These are phyloP conservation scores for Rhinatrema bivittatum DNA, from an alignment of 2,797 vertebrate genomes.

Conservation along the genomic window DNA sequence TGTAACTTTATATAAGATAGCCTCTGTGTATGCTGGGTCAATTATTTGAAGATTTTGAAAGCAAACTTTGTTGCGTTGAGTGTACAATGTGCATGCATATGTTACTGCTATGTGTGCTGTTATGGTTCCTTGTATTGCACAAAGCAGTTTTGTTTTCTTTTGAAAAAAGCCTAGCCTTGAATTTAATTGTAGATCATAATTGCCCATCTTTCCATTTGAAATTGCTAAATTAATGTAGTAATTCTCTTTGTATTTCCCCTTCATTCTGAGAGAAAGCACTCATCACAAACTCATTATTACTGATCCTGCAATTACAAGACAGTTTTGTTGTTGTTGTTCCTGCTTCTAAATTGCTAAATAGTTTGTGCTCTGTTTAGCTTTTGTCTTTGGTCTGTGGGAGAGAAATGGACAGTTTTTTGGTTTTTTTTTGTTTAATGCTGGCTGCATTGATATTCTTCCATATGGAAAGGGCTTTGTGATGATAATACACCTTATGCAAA, in stretches of 20 bases:
- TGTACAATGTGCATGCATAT: too few relatives aligned
- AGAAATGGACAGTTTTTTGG: conserved; percentile 3
- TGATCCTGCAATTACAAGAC: conserved; percentile 15
- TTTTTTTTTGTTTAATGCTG: too few relatives aligned
- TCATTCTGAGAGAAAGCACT: conserved; percentile 11
- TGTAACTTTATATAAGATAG: too few relatives aligned
- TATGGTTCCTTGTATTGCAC: conserved; percentile 5
- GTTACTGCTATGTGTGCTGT: too few relatives aligned
- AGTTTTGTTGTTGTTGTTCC: conserved; percentile 4
- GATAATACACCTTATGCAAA: conserved; percentile 24
- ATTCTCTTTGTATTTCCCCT: conserved; percentile 22
- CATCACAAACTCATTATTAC: conserved; percentile 21
- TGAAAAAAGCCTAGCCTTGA: conserved; percentile 23
- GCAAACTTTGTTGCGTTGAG: too few relatives aligned
- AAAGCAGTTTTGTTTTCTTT: conserved; percentile 11
- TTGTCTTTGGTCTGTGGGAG: background rate
- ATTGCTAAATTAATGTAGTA: conserved; percentile 24
- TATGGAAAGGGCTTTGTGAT: conserved; percentile 4
- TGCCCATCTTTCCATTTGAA: conserved; percentile 19
- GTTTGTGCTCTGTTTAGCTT: background rate
- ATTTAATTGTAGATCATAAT: conserved; percentile 26
- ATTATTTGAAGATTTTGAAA: too few relatives aligned
- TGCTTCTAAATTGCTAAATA: conserved; percentile 20
- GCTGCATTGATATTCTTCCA: background rate
- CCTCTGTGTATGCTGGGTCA: too few relatives aligned